Evolutionary conservation across 2,113 vertebrate genomes (phyloP).

Genomic region (Ptychochromis oligacanthus): DNA sequence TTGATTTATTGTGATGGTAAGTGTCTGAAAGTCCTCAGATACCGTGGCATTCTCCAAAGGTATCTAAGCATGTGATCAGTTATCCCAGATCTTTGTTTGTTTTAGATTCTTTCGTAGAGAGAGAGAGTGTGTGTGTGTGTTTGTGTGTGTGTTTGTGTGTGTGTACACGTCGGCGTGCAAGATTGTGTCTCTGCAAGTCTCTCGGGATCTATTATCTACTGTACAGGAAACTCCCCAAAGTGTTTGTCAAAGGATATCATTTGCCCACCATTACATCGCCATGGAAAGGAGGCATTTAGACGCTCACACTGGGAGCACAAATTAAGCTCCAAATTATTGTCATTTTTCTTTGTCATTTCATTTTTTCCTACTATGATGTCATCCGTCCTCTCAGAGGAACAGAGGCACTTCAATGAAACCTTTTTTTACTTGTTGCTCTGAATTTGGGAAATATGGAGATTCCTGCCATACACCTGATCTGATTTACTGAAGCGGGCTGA

Average conservation of each 20-base stretch:
- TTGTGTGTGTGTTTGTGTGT: neutral
- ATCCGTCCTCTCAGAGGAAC: neutral
- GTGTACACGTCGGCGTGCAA: neutral
- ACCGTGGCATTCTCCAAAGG: conserved; percentile 5
- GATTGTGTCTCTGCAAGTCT: conserved; percentile 19
- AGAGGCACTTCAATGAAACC: neutral
- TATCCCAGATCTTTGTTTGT: conserved; percentile 30
- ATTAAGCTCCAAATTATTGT: conserved; percentile 47
- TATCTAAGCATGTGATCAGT: conserved; percentile 3
- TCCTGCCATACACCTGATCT: neutral
- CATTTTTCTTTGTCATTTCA: conserved; percentile 31
- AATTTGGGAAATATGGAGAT: neutral
- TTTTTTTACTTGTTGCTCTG: neutral
- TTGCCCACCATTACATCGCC: conserved; percentile 43
- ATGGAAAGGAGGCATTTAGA: conserved; percentile 23
- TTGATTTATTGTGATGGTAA: conserved; percentile 8
- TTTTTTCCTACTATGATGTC: conserved; percentile 9
- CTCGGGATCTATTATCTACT: conserved; percentile 47
- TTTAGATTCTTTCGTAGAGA: neutral
- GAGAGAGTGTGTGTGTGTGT: neutral
- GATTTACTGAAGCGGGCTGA: conserved; percentile 16
- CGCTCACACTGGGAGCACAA: neutral
- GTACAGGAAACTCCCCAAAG: conserved; percentile 57
- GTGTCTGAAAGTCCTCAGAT: conserved; percentile 14
- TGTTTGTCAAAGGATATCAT: conserved; percentile 62